Percentiles rank a stretch among this genome's conserved stretches.
Evolutionary conservation across 2,888 invertebrate species (phyloP).

Genomic region (Coelopa pilipes): DNA sequence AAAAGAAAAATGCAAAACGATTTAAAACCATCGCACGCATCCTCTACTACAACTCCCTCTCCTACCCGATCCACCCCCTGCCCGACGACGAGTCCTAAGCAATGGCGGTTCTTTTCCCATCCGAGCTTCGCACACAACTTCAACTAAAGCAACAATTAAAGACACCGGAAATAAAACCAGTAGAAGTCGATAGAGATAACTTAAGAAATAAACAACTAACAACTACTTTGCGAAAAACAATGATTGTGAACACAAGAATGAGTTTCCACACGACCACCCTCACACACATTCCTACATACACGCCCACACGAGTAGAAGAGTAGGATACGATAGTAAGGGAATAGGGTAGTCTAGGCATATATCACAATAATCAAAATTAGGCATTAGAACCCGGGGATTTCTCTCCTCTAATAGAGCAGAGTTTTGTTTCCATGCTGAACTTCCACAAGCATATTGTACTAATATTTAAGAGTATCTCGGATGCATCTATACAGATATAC

Average conservation of each 20-base stretch:
- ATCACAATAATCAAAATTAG: background rate
- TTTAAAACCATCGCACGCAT: conserved; percentile 65
- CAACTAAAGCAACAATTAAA: background rate
- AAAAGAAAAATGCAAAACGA: conserved; percentile 65
- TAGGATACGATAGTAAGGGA: background rate
- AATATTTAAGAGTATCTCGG: too few relatives aligned
- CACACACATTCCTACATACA: background rate
- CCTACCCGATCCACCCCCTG: conserved; percentile 59
- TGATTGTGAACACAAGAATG: conserved; percentile 20
- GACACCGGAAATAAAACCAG: conserved; percentile 8
- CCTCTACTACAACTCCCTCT: conserved; percentile 63
- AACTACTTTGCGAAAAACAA: background rate
- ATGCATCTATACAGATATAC: too few relatives aligned
- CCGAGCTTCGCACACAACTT: background rate
- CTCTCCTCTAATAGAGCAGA: background rate
- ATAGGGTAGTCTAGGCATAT: too few relatives aligned
- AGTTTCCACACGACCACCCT: conserved; percentile 1
- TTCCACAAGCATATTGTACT: too few relatives aligned
- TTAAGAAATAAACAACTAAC: conserved; percentile 11
- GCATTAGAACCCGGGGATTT: background rate
- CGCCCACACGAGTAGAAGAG: background rate
- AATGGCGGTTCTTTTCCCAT: conserved; percentile 41
- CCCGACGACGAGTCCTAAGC: conserved; percentile 52
- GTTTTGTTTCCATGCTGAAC: too few relatives aligned
- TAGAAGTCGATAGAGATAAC: background rate